Base-by-base conservation (phyloP, 2,113 vertebrate species). In the Aix galericulata region DNA sequence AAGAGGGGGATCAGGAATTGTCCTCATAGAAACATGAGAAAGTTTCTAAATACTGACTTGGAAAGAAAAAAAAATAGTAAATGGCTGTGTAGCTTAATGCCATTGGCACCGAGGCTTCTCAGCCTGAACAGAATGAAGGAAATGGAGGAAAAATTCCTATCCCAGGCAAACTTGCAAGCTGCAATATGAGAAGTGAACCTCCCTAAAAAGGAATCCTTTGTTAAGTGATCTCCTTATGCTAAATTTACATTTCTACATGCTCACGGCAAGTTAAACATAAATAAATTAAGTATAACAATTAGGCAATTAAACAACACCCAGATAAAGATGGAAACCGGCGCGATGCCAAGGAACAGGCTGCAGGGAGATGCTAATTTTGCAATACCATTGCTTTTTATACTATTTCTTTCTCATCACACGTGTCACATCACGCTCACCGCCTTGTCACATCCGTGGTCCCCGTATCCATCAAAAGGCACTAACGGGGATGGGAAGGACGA, bases 261-360 rank as follows among this genome's bases (percentile, higher is more conserved):
- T 91, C 23, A 29, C 0, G 0, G 75, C 44, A 77, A 80, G 85
- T 40, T 76, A 79, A 81, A 94, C 87, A 72, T 26, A 91, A 94
- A 89, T 79, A 80, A 79, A 82, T 82, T 23, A 77, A 87, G 27
- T 80, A 6, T 31, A 93, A 86, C 55, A 58, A 83, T 88, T 40
- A 82, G 82, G 67, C 75, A 71, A 71, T 84, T 77, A 80, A 96
- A 76, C 71, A 85, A 66, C 77, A 36, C 63, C 79, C 32, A 12
- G 82, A 74, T 80, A 59, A 69, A 66, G 82, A 82, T 4, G 29
- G 90, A 76, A 91, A 42, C 1, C 0, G 3, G 63, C 75, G 88
- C 79, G n/a, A 27, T 71, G 86, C 90, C 92, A 94, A 69, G 79
- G 79, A 86, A 4, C 40, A 73, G 71, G 78, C 78, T 20, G 42